These are phyloP conservation scores for Tetragonula clypearis DNA, from an alignment of 1,140 invertebrate species.

Conservation along the genomic window DNA sequence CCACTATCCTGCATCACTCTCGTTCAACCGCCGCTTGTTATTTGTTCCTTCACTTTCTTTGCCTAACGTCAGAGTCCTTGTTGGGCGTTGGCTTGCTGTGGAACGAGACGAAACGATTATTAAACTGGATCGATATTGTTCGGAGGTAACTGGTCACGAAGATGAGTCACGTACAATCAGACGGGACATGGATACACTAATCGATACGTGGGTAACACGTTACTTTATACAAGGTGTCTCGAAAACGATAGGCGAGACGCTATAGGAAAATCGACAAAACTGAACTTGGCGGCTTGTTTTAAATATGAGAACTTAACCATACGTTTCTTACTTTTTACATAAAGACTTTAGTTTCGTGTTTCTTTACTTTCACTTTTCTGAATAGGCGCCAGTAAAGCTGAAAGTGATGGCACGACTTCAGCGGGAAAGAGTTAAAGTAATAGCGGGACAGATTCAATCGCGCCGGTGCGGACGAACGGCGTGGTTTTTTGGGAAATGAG, in stretches of 20 bases:
- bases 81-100: conserved; percentile 79
- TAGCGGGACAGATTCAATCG: conserved; percentile 20
- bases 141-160: neutral
- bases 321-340: neutral
- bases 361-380: conserved; percentile 2
- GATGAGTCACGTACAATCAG: neutral
- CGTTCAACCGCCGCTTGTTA: conserved; percentile 65
- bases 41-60: conserved; percentile 79
- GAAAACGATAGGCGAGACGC: neutral
- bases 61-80: conserved; percentile 81
- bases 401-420: conserved; percentile 15
- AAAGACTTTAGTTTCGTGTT: neutral
- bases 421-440: conserved; percentile 6
- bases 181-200: neutral
- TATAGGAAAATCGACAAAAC: neutral
- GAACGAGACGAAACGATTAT: conserved; percentile 55
- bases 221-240: neutral
- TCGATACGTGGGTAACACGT: neutral
- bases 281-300: too few relatives aligned
- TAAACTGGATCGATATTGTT: neutral
- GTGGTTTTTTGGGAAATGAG: conserved; percentile 34
- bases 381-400: conserved; percentile 13
- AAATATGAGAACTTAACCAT: neutral
- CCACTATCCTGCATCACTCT: conserved; percentile 63
- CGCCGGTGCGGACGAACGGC: conserved; percentile 15